A percentile compares a stretch with the other conserved stretches of the same genome.
Evolutionary conservation across 2,888 invertebrate genomes (phyloP).

Genomic region (Dryadula phaetusa): DNA sequence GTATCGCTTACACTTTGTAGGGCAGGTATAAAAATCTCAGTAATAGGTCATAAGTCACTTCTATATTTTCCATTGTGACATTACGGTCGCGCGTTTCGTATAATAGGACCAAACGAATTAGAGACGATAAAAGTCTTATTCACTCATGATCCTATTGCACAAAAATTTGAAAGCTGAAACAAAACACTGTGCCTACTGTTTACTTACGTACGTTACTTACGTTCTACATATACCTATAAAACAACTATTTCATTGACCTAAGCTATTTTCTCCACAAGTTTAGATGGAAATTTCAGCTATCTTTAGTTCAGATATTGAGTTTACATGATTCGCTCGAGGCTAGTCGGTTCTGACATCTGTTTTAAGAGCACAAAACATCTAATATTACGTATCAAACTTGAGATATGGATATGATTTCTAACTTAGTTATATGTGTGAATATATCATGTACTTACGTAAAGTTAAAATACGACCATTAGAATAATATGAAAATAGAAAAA

Average conservation of each 20-base stretch:
- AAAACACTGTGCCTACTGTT: no score
- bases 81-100: neutral
- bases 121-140: neutral
- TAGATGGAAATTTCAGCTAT: neutral
- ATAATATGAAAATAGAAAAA: no score
- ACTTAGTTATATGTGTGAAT: neutral
- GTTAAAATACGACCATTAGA: no score
- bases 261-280: neutral
- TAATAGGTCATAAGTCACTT: no score
- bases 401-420: neutral
- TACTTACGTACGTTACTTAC: no score
- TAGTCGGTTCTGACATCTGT: neutral
- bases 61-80: neutral
- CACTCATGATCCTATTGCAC: neutral
- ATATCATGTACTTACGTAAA: neutral
- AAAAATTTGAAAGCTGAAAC: no score
- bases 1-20: no score
- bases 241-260: neutral
- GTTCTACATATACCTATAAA: no score
- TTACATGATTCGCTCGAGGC: slow-evolving; percentile 17
- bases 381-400: neutral
- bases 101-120: no score
- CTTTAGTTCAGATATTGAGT: neutral
- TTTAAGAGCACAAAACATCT: neutral
- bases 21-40: no score